Evolutionary conservation across 2,888 invertebrate species (phyloP), one percentile per base, ranked within the genome.

Genomic region (Sphinx pinastri): DNA sequence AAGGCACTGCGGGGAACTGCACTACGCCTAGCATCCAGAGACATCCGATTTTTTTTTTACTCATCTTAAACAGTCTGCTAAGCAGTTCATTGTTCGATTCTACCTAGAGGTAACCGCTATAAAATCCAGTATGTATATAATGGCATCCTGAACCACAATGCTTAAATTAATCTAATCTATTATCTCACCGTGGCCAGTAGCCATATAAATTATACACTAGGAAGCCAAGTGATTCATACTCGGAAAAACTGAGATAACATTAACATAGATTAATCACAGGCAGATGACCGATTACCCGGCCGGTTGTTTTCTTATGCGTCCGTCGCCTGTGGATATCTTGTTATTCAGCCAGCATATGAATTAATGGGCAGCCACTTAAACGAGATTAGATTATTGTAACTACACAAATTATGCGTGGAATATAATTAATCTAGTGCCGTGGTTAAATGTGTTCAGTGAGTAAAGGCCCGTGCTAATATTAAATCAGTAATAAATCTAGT

Each of bases 311-410:
- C 76, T 70, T 72, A 73, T 70, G 71, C 66, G 71, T 59, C 71
- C 59, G 67, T 74, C 69, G 78, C 79, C 79, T 69, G 69, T 19
- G 77, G 80, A 71, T 72, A 70, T 73, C 68, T 68, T 71, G 59
- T 66, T 70, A 73, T 74, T 72, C 70, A 76, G 74, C 74, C 71
- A 75, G 73, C 73, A 68, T 73, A 68, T 63, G 66, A 75, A 78
- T 77, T 73, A 71, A 78, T 79, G 70, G 67, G 69, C 57, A 52
- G 70, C 68, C 74, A 76, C 78, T 76, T 70, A 67, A 58, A 67
- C 68, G 54, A 74, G 77, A 78, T 82, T 72, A 72, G 72, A 80
- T 77, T 76, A 70, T 73, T 72, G 67, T 51, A 72, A 68, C 59
- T 38, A 68, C 67, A 67, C 52, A 68, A 68, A 70, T 59, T 67